Conservation (phyloP, 2,797 vertebrate species). For the Malurus splendens region DNA sequence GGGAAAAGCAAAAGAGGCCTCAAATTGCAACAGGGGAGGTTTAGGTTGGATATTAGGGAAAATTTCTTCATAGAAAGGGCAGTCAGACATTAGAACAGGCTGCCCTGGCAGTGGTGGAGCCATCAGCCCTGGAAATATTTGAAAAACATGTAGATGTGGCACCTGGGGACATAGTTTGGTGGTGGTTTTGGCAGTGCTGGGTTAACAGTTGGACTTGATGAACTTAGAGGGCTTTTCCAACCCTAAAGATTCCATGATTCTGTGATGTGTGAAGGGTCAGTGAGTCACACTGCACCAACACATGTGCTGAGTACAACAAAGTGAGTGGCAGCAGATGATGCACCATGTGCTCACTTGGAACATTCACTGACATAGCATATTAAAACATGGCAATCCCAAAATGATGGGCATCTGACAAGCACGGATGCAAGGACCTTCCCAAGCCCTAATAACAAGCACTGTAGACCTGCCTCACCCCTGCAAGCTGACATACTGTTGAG, state of each 20-base stretch:
- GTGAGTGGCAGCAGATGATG: fast-evolving
- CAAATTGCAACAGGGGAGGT: not conserved
- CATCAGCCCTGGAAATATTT: not conserved
- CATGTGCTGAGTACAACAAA: fast-evolving
- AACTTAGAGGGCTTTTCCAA: not conserved
- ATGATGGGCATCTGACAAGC: not conserved
- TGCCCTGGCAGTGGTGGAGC: not conserved
- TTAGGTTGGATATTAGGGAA: not conserved
- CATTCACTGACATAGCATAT: not conserved
- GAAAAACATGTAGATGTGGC: not conserved
- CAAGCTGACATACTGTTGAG: fast-evolving
- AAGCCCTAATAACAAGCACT: too few relatives aligned
- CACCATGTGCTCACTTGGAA: not conserved
- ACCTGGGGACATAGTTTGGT: not conserved
- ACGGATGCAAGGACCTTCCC: too few relatives aligned
- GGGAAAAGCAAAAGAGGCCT: not conserved
- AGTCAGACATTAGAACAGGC: not conserved
- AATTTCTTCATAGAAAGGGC: not conserved
- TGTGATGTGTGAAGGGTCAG: not conserved
- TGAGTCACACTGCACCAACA: not conserved
- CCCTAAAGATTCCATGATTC: not conserved
- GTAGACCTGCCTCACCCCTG: not conserved
- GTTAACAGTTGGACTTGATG: not conserved
- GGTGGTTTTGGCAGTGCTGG: not conserved
- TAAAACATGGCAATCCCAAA: not conserved